These are phyloP conservation scores for Melieria picta DNA, from an alignment of 2,888 invertebrate genomes.

Conservation along the genomic window DNA sequence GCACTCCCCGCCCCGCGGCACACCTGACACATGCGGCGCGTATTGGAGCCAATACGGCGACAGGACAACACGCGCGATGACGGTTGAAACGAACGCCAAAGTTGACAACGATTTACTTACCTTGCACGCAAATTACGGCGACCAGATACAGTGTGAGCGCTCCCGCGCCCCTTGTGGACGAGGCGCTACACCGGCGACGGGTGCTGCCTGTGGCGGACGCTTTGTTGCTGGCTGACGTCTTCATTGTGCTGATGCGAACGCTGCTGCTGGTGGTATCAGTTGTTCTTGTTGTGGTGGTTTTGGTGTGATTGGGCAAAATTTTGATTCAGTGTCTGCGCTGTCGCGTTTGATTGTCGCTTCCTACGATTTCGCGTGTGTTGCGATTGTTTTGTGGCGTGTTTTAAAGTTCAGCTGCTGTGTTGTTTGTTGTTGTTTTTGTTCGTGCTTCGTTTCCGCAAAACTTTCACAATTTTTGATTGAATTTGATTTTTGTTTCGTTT, in stretches of 20 bases:
- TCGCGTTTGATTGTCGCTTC: slow-evolving; percentile 28
- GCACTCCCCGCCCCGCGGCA: not conserved
- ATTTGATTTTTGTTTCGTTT: slow-evolving; percentile 19
- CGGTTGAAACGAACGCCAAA: slow-evolving; percentile 36
- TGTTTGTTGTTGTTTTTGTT: slow-evolving; percentile 31
- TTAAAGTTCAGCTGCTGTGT: slow-evolving; percentile 26
- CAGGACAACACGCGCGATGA: slow-evolving; percentile 55
- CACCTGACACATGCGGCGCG: not conserved
- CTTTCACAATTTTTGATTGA: slow-evolving; percentile 31
- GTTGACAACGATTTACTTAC: slow-evolving; percentile 53
- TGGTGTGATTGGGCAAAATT: slow-evolving; percentile 13
- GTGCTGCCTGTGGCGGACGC: slow-evolving; percentile 29
- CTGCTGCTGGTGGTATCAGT: slow-evolving; percentile 28
- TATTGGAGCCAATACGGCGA: not conserved
- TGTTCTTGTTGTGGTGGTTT: slow-evolving; percentile 42
- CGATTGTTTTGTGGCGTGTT: slow-evolving; percentile 14
- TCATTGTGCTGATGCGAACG: slow-evolving; percentile 29
- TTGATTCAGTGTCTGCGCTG: slow-evolving; percentile 8
- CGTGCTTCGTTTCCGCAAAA: slow-evolving; percentile 24
- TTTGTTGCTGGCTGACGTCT: slow-evolving; percentile 20
- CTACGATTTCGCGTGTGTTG: slow-evolving; percentile 34
- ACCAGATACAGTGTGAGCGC: slow-evolving; percentile 45
- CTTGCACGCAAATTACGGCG: slow-evolving; percentile 58
- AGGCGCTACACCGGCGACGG: slow-evolving; percentile 29
- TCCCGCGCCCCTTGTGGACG: slow-evolving; percentile 29